Base-by-base conservation (phyloP, 2,113 vertebrate species). In the Antennarius striatus region DNA sequence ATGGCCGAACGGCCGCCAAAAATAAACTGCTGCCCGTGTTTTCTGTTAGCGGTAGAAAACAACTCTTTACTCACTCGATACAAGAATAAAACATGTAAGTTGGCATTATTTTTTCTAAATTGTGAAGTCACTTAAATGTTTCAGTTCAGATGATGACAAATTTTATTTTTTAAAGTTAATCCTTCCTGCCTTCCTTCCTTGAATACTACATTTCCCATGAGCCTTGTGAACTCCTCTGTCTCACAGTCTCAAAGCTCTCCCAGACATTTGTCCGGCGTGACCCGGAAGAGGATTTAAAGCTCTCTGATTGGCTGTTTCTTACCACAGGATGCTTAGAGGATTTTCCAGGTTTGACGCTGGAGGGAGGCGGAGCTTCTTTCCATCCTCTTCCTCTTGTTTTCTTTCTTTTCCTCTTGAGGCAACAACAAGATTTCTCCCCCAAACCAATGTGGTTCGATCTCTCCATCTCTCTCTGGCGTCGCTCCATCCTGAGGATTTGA, bases 1-100 rank as follows among this genome's bases (percentile, higher is more conserved):
- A 71, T 86, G 87, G 88, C 73, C 74, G 66, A 83, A 71, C 74
- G 79, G 86, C 86, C 88, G 57, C 56, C 71, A 30, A 52, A 77
- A 86, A 81, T 75, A 82, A 78, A 63, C 56, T 15, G 11, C 42
- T 52, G 64, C 73, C 29, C 62, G 63, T 66, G 66, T 83, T 60
- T 72, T 82, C 10, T 63, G 77, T 63, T 13, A 46, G 48, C 32
- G 32, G 32, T 36, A 36, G 32, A 36, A 36, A 22, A 22, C 22
- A 6, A 46, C 13, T 29, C 0, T 64, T 5, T 50, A 6, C 42
- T 48, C 12, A 22, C 2, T 12, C 10, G 39, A 40, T 40, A 10
- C 10, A 7, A 6, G 5, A 10, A 40, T 40, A 10, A 40, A 40
- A 40, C 39, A 7, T 40, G 1, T 40, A 40, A 40, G 39, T 6